A percentile compares a stretch with the other conserved stretches of the same genome.
Conservation (phyloP, 2,113 vertebrate genomes). For the Xyrauchen texanus region DNA sequence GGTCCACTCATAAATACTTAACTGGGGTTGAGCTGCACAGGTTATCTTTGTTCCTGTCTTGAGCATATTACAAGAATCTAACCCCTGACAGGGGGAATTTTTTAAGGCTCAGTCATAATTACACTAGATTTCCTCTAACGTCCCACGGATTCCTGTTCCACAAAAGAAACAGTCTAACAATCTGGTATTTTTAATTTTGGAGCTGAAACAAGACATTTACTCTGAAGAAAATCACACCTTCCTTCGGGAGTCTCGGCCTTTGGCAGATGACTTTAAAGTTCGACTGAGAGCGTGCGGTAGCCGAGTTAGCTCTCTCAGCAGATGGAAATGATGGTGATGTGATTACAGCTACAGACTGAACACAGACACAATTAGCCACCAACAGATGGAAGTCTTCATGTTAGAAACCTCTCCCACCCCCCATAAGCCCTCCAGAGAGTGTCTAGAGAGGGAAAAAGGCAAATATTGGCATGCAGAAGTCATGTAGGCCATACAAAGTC, state of each 20-base stretch:
- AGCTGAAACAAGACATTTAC: conserved; percentile 47
- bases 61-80: conserved; percentile 51
- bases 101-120: conserved; percentile 61
- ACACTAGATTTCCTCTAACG: conserved; percentile 61
- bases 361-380: conserved; percentile 64
- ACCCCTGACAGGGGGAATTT: conserved; percentile 51
- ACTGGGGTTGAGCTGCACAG: conserved; percentile 20
- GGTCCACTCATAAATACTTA: conserved; percentile 36
- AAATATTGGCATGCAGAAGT: conserved; percentile 6
- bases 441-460: conserved; percentile 30
- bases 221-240: conserved; percentile 53
- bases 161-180: conserved; percentile 45
- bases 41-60: conserved; percentile 35
- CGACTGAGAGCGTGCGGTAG: conserved; percentile 36
- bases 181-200: conserved; percentile 47
- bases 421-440: conserved; percentile 2
- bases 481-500: conserved; percentile 13
- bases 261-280: conserved; percentile 66
- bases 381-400: conserved; percentile 60
- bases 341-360: conserved; percentile 63
- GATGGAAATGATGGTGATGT: conserved; percentile 69
- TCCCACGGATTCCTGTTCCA: conserved; percentile 60
- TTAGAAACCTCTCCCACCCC: conserved; percentile 41
- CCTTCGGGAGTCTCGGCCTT: conserved; percentile 61
- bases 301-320: conserved; percentile 55